Conservation (phyloP, 2,888 invertebrate genomes). For the Noctua janthe region DNA sequence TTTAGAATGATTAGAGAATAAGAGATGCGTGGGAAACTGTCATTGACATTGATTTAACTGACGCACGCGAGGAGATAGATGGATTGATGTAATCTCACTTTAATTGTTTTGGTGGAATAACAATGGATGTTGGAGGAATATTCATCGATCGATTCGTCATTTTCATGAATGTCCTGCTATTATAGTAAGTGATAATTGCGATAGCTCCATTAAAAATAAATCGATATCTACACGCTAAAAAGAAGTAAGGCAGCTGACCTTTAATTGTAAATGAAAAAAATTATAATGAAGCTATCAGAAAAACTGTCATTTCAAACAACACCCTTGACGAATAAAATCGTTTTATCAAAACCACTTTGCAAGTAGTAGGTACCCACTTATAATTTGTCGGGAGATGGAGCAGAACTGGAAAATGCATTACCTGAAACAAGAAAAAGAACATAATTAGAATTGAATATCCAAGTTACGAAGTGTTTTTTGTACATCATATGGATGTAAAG, state of each 20-base stretch:
- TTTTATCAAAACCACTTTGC: neutral
- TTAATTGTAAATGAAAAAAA: neutral
- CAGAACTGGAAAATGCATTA: constrained; percentile 23
- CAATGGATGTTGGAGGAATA: neutral
- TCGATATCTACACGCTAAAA: neutral
- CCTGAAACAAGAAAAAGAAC: constrained; percentile 45
- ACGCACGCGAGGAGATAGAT: constrained; percentile 54
- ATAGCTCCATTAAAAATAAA: neutral
- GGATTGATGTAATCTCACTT: constrained; percentile 50
- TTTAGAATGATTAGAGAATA: constrained; percentile 54
- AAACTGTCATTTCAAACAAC: neutral
- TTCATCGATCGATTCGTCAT: neutral
- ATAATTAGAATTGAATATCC: neutral
- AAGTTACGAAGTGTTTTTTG: neutral
- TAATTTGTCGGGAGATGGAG: neutral
- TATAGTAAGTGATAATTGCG: neutral
- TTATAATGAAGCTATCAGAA: neutral
- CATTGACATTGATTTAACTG: constrained; percentile 61
- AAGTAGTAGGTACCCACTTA: neutral
- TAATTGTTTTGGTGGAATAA: constrained; percentile 41
- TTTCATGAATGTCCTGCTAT: neutral
- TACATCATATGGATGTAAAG: neutral
- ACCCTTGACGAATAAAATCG: neutral
- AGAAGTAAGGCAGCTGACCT: neutral
- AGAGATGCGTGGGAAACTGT: constrained; percentile 62